A percentile compares a stretch with the other conserved stretches of the same genome.
phyloP scores from a whole-genome alignment of 2,888 invertebrate genomes.

The Drosophila emarginata region DNA sequence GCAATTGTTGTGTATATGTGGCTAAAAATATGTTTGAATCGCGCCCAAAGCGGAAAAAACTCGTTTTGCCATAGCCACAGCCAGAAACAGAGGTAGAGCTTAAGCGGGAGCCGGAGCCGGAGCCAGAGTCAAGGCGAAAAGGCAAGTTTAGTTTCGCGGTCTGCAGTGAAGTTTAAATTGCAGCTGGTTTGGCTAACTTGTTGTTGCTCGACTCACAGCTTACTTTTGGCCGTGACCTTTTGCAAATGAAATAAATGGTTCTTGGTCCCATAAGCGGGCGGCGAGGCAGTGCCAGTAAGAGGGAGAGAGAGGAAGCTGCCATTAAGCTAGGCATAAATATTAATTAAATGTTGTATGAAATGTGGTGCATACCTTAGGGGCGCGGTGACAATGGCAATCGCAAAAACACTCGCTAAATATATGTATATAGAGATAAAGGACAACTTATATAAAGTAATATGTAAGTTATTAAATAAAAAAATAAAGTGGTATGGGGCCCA shows the following conservation, averaged over 20 bases:
- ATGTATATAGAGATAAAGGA: constrained; percentile 8
- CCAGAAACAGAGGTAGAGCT: constrained; percentile 54
- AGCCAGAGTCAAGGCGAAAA: constrained; percentile 60
- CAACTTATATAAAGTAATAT: constrained; percentile 63
- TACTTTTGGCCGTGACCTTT: constrained; percentile 75
- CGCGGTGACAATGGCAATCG: constrained; percentile 7
- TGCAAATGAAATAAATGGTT: constrained; percentile 36
- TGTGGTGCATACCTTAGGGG: constrained; percentile 70
- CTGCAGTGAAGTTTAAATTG: constrained; percentile 45
- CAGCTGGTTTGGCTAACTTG: constrained; percentile 66
- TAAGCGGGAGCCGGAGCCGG: constrained; percentile 47
- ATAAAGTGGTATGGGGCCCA: constrained; percentile 9
- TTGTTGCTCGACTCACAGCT: constrained; percentile 50
- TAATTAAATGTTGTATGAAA: constrained; percentile 68
- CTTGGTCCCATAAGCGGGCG: constrained; percentile 1
- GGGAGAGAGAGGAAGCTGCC: constrained; percentile 10
- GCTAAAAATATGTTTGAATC: constrained; percentile 78
- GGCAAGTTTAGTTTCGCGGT: constrained; percentile 46
- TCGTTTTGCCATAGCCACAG: constrained; percentile 46
- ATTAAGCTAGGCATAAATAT: constrained; percentile 70
- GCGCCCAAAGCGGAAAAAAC: constrained; percentile 58
- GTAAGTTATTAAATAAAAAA: constrained; percentile 59
- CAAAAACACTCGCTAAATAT: constrained; percentile 17
- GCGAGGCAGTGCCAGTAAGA: neutral
- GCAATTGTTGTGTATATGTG: constrained; percentile 66